Evolutionary conservation across 2,888 invertebrate genomes (phyloP).

Genomic region (Drosophila niveifrons): DNA sequence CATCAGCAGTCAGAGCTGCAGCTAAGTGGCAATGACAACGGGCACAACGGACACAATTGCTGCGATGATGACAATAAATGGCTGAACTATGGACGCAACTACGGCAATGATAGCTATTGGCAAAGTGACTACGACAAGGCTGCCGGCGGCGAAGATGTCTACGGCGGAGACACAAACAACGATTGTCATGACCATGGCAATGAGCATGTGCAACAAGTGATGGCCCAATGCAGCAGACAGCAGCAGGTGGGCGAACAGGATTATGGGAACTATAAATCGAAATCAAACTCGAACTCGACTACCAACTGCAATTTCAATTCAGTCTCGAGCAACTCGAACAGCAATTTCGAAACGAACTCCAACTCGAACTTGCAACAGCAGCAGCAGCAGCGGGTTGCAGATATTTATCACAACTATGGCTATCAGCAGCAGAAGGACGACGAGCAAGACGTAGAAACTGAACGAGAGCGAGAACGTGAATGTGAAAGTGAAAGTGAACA

Average conservation of each 20-base stretch:
- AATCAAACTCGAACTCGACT: too few species aligned
- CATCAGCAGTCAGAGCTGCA: background rate
- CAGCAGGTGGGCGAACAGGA: background rate
- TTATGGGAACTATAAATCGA: background rate
- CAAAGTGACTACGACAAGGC: background rate
- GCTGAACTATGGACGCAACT: background rate
- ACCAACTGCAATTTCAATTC: background rate
- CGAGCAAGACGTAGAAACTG: background rate
- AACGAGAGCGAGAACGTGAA: background rate
- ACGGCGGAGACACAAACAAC: background rate
- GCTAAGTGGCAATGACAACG: background rate
- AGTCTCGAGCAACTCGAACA: background rate
- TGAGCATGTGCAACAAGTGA: conserved; percentile 6
- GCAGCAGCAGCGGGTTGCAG: background rate
- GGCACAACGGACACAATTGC: background rate
- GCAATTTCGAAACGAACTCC: background rate
- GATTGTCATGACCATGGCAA: background rate
- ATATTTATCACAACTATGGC: background rate
- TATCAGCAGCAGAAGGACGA: background rate
- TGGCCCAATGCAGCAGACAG: conserved; percentile 28
- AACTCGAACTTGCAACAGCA: background rate
- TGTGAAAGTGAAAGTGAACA: background rate
- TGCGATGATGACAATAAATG: conserved; percentile 3
- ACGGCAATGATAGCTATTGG: background rate
- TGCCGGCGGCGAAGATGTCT: conserved; percentile 20